Evolutionary conservation across 2,888 invertebrate species (phyloP), one percentile per base, ranked within the genome.

Genomic region (Bimastos eiseni): DNA sequence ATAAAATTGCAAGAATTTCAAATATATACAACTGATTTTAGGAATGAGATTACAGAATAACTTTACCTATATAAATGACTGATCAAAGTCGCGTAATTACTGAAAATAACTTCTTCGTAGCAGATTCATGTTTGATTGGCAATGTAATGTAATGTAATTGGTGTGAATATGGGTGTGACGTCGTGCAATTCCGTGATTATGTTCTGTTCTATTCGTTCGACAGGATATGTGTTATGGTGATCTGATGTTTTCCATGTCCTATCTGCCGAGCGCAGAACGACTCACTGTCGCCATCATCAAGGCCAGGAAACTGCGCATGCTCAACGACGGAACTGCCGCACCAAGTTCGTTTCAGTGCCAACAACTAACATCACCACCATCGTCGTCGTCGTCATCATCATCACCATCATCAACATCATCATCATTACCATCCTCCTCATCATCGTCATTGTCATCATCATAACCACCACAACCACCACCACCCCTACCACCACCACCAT

Each of bases 221-320:
- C 92, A 93, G 93, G 92, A 93, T 90, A 93, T 92, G 88, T 92
- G 93, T 83, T 90, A 92, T 33, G 94, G 94, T 15, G 98, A 98
- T 94, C 95, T 98, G 44, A 95, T 98, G 92, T 96, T 98, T 90
- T 98, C 98, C 0, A 95, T 98, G 44, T 98, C 97, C 92, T 98
- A 98, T 95, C 95, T 98, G 92, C 98, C 98, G 30, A 98, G 97
- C 91, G 98, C 98, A 3, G 98, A 98, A 94, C 96, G 98, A 90
- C 96, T 98, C 36, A 98, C 98, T 0, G 97, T 98, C 15, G 97
- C 97, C 3, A 96, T 98, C 37, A 96, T 97, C 94, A 97, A 98
- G 95, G 98, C 98, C 13, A 96, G 97, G 93, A 98, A 98, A 95
- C 96, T 98, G 13, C 91, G 92, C 37, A 89, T 88, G 55, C 37